phyloP scores from a whole-genome alignment of 2,797 vertebrate genomes.

The Catostomus latipinnis region DNA sequence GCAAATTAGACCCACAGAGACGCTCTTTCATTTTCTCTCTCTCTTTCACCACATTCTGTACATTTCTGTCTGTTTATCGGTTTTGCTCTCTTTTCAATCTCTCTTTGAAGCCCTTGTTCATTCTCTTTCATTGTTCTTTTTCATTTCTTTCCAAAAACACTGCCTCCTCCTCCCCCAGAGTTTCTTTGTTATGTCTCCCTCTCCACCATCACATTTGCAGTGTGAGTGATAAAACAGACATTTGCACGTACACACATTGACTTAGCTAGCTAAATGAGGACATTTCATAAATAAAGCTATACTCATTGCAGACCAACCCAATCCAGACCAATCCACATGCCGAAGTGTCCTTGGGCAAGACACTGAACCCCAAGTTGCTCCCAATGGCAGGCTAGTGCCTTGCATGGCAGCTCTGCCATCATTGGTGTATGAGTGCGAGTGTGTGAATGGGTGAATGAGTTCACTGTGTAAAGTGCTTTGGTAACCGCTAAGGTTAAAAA shows the following conservation, averaged over 20 bases:
- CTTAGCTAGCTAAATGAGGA: background rate
- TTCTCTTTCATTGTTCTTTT: slow-evolving; percentile 15
- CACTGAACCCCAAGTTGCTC: no score
- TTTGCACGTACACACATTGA: background rate
- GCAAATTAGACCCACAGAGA: slow-evolving; percentile 63
- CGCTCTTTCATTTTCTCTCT: slow-evolving; percentile 16
- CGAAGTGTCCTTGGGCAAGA: no score
- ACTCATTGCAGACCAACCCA: background rate
- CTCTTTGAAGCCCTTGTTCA: slow-evolving; percentile 26
- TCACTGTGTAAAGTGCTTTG: no score
- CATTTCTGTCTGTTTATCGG: slow-evolving; percentile 29
- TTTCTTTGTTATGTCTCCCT: slow-evolving; percentile 2
- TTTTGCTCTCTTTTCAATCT: slow-evolving; percentile 14
- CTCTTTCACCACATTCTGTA: slow-evolving; percentile 17
- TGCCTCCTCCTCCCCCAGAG: slow-evolving; percentile 14
- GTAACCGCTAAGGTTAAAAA: no score
- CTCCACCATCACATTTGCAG: background rate
- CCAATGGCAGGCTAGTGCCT: no score
- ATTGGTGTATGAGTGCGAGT: no score
- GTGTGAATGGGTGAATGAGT: no score
- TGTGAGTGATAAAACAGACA: slow-evolving; percentile 1
- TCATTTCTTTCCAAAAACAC: background rate
- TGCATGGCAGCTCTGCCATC: no score
- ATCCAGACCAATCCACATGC: no score
- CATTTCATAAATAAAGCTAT: background rate